Conservation (phyloP, 2,113 vertebrate genomes). For the Cyprinus carpio region DNA sequence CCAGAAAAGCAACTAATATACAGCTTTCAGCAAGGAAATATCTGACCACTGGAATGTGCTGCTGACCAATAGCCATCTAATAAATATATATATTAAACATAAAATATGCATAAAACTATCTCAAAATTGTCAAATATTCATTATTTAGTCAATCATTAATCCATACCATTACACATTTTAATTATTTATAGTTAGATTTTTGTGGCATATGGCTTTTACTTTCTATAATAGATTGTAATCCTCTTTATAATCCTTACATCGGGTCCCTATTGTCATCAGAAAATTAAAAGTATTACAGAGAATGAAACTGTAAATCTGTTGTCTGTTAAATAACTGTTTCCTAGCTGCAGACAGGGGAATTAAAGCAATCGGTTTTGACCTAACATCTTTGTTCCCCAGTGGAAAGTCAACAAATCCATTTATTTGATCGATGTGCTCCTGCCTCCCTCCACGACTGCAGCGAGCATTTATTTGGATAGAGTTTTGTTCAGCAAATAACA, state of each 20-base stretch:
- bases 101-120: not conserved
- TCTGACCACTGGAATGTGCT: not conserved
- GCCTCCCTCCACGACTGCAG: not conserved
- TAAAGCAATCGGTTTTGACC: constrained; percentile 9
- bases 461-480: not conserved
- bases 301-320: not conserved
- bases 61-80: not conserved
- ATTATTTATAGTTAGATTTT: not conserved
- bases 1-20: not conserved
- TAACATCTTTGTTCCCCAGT: not conserved
- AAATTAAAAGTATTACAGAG: not conserved
- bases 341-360: not conserved
- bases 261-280: not conserved
- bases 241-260: not conserved
- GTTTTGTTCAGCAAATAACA: not conserved
- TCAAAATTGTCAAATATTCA: not conserved
- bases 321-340: constrained; percentile 2
- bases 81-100: not conserved
- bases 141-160: not conserved
- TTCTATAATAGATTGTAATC: not conserved
- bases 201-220: not conserved
- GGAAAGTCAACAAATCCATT: constrained; percentile 36
- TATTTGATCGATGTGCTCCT: not conserved
- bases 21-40: not conserved
- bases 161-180: not conserved